Evolutionary conservation across 2,888 invertebrate species (phyloP), one percentile per base, ranked within the genome.

Genomic region (Cheilosia vernalis): DNA sequence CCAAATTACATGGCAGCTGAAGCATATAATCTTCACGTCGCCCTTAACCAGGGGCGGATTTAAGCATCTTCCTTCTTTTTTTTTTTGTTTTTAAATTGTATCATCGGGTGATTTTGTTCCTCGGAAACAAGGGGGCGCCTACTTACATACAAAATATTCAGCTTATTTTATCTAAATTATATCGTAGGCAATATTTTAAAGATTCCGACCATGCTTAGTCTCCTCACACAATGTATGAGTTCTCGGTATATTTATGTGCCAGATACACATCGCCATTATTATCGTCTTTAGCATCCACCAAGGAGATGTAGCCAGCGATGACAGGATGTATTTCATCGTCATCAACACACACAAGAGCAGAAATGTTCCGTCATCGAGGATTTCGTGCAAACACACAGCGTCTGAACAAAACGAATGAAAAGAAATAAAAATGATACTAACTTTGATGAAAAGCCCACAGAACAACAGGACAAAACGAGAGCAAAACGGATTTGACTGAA

Each of bases 281-380:
- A 53, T 47, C 58, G 7, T 64, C 64, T 60, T 30, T 37, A 47
- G 47, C 40, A 73, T 40, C 44, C 44, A 53, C 44, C 44, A 60
- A 51, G 58, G 10, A 58, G 56, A 70, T 72, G n/a, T 21, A 49
- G 49, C 49, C 42, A 72, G 60, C 40, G 82, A 60, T 82, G 82
- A 82, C 70, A 82, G 77, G 58, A 55, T 66, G 55, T 77, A 70
- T 82, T 82, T 82, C 63, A 72, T 47, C 58, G 60, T 64, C 82
- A 77, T 82, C 77, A 77, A 77, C 77, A 47, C 58, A 77, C 40
- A 58, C 58, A 58, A 33, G 19, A 40, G 51, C 33, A 42, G 56
- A 27, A 58, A 77, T 44, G 19, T 77, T 70, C 70, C 44, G 64
- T 82, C 77, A 77, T 72, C 60, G 47, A 49, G 70, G 58, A 66